phyloP scores from a whole-genome alignment of 1,140 invertebrate genomes.

The Adoxophyes honmai region DNA sequence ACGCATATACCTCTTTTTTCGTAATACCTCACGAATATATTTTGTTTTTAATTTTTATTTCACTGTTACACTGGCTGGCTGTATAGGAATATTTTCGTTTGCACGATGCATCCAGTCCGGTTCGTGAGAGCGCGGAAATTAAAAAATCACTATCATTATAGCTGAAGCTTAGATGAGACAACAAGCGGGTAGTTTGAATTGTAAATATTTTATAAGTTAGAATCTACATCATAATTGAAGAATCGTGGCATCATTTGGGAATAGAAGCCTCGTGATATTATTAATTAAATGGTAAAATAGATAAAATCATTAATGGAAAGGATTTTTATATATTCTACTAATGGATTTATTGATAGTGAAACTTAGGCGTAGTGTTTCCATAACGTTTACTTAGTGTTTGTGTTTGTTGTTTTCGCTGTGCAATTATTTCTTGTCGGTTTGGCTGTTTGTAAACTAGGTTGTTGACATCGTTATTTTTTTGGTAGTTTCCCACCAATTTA shows the following conservation, averaged over 20 bases:
- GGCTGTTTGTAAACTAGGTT: constrained; percentile 54
- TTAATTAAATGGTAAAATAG: constrained; percentile 73
- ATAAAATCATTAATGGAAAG: constrained; percentile 74
- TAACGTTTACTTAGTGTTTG: constrained; percentile 58
- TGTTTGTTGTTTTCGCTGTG: constrained; percentile 73
- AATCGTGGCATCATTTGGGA: constrained; percentile 66
- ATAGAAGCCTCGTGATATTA: constrained; percentile 74
- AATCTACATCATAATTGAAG: constrained; percentile 49
- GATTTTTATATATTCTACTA: constrained; percentile 76
- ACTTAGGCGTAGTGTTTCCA: constrained; percentile 65
- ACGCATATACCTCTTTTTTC: constrained; percentile 59
- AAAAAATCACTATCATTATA: constrained; percentile 18
- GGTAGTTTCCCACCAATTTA: constrained; percentile 48
- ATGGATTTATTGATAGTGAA: constrained; percentile 73
- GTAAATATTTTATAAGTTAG: constrained; percentile 73
- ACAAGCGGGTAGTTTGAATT: constrained; percentile 72
- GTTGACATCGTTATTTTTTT: constrained; percentile 49
- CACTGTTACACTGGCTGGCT: constrained; percentile 59
- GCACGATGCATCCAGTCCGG: constrained; percentile 35
- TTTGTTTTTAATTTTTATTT: constrained; percentile 71
- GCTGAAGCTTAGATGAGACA: constrained; percentile 61
- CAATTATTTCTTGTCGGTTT: constrained; percentile 58
- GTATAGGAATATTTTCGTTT: constrained; percentile 30
- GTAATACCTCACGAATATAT: constrained; percentile 71
- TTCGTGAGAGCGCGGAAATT: background rate